Evolutionary conservation across 2,113 vertebrate species (phyloP).

Genomic region (Stigmatopora argus): DNA sequence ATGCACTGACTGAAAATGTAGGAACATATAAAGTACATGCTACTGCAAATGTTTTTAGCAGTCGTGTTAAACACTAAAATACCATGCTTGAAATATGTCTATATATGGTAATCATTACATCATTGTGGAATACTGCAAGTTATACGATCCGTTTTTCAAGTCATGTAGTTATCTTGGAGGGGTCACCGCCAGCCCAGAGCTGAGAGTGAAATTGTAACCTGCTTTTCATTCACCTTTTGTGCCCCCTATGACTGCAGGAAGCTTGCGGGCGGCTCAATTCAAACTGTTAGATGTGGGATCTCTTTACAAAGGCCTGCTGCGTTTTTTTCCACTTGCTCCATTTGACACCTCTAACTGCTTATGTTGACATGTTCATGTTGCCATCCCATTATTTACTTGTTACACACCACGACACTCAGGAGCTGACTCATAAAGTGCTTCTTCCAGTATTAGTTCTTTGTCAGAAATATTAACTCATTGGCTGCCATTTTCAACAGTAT

Average conservation of each 20-base stretch:
- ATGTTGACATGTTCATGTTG: constrained; percentile 44
- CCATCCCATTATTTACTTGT: constrained; percentile 34
- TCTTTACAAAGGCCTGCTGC: constrained; percentile 54
- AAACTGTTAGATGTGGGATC: constrained; percentile 48
- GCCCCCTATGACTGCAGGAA: constrained; percentile 29
- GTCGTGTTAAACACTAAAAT: neutral
- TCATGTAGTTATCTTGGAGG: constrained; percentile 4
- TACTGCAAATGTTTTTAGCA: neutral
- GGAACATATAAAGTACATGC: too few relatives aligned
- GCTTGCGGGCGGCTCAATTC: constrained; percentile 36
- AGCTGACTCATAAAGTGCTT: constrained; percentile 40
- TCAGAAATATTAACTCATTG: neutral
- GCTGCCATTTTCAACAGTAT: too few relatives aligned
- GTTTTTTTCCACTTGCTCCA: constrained; percentile 39
- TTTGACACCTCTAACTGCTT: constrained; percentile 36
- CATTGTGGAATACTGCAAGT: neutral
- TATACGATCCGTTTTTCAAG: neutral
- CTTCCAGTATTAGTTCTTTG: constrained; percentile 21
- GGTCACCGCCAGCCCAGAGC: neutral
- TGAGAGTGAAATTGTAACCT: constrained; percentile 4
- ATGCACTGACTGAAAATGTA: too few relatives aligned
- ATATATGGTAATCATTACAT: neutral
- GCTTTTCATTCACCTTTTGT: constrained; percentile 1
- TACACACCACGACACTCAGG: constrained; percentile 26
- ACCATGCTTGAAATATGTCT: too few relatives aligned